Evolutionary conservation across 2,113 vertebrate species (phyloP).

Genomic region (Hystrix cristata): DNA sequence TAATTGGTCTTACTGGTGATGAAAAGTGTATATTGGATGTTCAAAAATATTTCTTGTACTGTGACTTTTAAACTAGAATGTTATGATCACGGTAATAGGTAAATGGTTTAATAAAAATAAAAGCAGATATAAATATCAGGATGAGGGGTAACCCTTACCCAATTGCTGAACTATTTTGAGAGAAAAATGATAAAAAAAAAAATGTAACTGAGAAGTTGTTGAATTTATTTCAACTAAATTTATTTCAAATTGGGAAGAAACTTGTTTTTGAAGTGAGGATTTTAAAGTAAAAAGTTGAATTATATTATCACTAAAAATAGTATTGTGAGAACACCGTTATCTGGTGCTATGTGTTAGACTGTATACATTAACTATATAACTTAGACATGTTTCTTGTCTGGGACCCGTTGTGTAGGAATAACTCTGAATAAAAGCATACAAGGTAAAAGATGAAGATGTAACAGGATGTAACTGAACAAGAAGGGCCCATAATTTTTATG

Average conservation of each 20-base stretch:
- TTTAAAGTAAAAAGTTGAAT: conserved; percentile 5
- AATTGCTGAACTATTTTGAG: neutral
- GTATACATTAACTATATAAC: neutral
- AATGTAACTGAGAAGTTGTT: neutral
- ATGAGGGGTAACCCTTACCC: neutral
- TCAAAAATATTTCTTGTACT: neutral
- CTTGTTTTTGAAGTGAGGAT: neutral
- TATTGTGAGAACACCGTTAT: neutral
- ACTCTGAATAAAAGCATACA: neutral
- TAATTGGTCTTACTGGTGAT: neutral
- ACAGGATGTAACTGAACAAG: neutral
- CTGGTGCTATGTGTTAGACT: neutral
- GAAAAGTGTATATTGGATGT: neutral
- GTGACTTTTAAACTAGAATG: neutral
- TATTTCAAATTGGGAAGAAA: conserved; percentile 37
- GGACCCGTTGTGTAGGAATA: neutral
- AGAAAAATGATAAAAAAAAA: neutral
- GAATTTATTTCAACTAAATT: neutral
- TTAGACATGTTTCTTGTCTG: neutral
- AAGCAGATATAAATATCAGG: neutral
- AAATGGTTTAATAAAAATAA: neutral
- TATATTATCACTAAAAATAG: neutral
- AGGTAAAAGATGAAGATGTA: neutral
- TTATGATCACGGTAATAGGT: neutral
- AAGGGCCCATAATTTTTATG: neutral